Conservation (phyloP, 2,113 vertebrate species). For the Thymallus thymallus region DNA sequence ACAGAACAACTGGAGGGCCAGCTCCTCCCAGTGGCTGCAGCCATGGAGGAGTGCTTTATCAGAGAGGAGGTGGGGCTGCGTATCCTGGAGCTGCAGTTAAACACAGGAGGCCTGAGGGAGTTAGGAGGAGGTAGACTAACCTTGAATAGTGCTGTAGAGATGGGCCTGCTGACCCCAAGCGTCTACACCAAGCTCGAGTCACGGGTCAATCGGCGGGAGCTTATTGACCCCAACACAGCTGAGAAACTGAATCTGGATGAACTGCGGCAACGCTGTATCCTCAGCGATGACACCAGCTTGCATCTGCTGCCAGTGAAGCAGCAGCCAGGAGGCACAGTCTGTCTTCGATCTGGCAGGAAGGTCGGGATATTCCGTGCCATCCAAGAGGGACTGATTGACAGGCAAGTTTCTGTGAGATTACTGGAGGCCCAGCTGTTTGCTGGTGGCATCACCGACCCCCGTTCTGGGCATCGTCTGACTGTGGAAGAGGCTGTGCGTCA, state of each 20-base stretch:
- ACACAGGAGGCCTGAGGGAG: conserved; percentile 75
- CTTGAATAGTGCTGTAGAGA: conserved; percentile 75
- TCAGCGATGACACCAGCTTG: conserved; percentile 77
- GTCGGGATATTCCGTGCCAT: conserved; percentile 85
- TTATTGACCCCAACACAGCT: conserved; percentile 92
- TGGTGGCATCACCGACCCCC: conserved; percentile 90
- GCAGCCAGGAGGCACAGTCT: conserved; percentile 83
- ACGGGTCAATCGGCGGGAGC: conserved; percentile 66
- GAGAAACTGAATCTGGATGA: conserved; percentile 80
- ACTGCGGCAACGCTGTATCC: conserved; percentile 77
- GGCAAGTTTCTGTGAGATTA: conserved; percentile 78
- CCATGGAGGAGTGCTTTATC: conserved; percentile 79
- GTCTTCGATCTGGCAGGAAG: conserved; percentile 80
- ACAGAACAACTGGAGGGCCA: conserved; percentile 36
- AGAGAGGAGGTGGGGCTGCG: conserved; percentile 79
- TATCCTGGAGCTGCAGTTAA: conserved; percentile 82
- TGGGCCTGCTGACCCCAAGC: conserved; percentile 65
- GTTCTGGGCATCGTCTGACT: conserved; percentile 84
- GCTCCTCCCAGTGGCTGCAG: conserved; percentile 69
- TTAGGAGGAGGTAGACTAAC: conserved; percentile 59
- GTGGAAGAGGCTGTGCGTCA: conserved; percentile 81
- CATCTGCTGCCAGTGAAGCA: conserved; percentile 86
- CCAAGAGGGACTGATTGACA: conserved; percentile 89
- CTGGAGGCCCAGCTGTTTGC: conserved; percentile 93
- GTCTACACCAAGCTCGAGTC: conserved; percentile 71